Percentiles rank a stretch among this genome's conserved stretches.
These are phyloP conservation scores for Lasioglossum pauxillum DNA, from an alignment of 2,888 invertebrate genomes.

Conservation along the genomic window DNA sequence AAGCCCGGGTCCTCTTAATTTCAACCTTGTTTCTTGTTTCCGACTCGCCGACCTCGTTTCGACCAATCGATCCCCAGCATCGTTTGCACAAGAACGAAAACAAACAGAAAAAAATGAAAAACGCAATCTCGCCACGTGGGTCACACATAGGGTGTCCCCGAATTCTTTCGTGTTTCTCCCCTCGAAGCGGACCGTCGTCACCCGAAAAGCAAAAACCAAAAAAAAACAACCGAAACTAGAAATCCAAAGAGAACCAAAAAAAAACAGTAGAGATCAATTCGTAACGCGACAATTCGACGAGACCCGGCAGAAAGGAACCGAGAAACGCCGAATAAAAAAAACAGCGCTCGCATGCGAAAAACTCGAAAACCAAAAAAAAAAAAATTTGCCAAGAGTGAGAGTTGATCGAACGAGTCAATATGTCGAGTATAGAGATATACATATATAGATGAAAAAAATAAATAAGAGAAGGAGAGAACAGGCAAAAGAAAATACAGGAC, in stretches of 20 bases:
- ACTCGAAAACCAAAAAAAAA: neutral
- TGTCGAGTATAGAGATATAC: neutral
- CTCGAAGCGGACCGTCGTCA: slow-evolving; percentile 11
- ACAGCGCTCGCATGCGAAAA: neutral
- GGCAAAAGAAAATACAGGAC: slow-evolving; percentile 42
- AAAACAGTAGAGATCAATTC: neutral
- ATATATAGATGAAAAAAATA: neutral
- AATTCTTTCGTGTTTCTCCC: slow-evolving; percentile 46
- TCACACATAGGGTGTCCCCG: slow-evolving; percentile 65
- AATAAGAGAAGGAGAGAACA: neutral
- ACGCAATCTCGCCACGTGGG: slow-evolving; percentile 49
- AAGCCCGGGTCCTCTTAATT: neutral
- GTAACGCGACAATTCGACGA: slow-evolving; percentile 10
- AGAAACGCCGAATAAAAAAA: neutral
- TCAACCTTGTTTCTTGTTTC: neutral
- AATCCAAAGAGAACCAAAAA: neutral
- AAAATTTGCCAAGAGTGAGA: slow-evolving; percentile 1
- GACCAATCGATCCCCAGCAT: slow-evolving; percentile 15
- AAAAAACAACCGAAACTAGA: neutral
- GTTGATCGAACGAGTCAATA: neutral
- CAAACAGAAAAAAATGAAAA: neutral
- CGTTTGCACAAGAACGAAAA: slow-evolving; percentile 3
- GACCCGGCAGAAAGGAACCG: neutral
- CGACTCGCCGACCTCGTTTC: neutral
- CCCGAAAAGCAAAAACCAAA: neutral